Evolutionary conservation across 2,888 invertebrate species (phyloP), one percentile per base, ranked within the genome.

Genomic region (Eubasilissa splendida): DNA sequence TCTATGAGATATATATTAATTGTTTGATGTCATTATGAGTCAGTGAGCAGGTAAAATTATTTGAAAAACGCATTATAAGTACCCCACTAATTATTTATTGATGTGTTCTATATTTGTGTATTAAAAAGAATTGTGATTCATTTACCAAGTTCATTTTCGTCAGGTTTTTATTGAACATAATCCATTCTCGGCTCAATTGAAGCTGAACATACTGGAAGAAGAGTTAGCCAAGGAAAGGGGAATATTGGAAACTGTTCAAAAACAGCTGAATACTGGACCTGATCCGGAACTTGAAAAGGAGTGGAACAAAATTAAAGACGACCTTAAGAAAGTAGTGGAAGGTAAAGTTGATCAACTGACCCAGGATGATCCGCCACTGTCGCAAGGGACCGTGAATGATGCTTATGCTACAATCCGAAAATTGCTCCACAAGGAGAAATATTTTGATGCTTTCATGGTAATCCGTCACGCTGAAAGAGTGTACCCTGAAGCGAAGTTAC

Each of bases 91-190:
- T 22, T 22, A 22, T 22, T 22, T 22, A 22, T 22, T 22, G 22
- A 22, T 22, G 22, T 22, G 22, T 22, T 22, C 22, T 22, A 22
- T 22, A 22, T 22, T 22, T 22, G 22, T 22, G 22, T 22, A 22
- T 22, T 22, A 22, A 22, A 5, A 42, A 42, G 42, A 42, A 42
- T 7, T 42, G 42, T 42, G 42, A 42, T 42, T 42, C 3, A 42
- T 42, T 42, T 42, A 42, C 4, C 7, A 42, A 33, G 11, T 14
- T 60, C 63, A 4, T 33, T 42, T 59, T 50, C 50, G 14, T 2
- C 88, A 93, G 89, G 91, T 94, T 14, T 94, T 98, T 87, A 88
- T 99, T 60, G 94, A 96, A 87, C 92, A 93, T 84, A 98, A 99
- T 89, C 95, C 96, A 4, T 98, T 94, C 88, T 94, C 95, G n/a